Evolutionary conservation across 53 echinoderm and acorn worm species (phyloP).

Genomic region (Glandiceps talaboti): DNA sequence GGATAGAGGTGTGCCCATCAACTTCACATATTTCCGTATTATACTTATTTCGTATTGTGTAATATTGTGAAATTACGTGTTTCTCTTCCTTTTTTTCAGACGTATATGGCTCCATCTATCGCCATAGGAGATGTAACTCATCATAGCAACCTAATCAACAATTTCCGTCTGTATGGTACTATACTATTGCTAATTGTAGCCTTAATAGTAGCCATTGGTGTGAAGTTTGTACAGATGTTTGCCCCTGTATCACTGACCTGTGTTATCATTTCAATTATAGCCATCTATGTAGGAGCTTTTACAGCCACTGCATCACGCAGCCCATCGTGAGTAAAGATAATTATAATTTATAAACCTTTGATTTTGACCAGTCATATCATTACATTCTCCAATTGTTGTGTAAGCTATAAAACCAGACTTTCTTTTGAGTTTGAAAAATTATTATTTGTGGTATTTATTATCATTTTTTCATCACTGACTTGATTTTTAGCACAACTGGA

Average conservation of each 20-base stretch:
- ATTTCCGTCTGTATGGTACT: not conserved
- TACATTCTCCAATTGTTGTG: too few relatives aligned
- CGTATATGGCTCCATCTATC: not conserved
- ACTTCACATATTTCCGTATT: too few relatives aligned
- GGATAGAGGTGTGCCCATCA: too few relatives aligned
- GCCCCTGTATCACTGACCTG: not conserved
- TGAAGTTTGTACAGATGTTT: not conserved
- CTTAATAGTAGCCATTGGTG: not conserved
- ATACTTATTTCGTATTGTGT: too few relatives aligned
- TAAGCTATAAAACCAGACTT: too few relatives aligned
- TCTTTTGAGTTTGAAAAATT: too few relatives aligned
- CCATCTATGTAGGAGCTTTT: not conserved
- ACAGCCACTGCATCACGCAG: not conserved
- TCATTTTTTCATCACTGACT: too few relatives aligned
- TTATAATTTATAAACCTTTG: too few relatives aligned
- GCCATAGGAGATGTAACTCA: not conserved
- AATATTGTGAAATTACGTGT: too few relatives aligned
- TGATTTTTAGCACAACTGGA: too few relatives aligned
- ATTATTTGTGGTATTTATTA: too few relatives aligned
- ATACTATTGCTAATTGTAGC: not conserved
- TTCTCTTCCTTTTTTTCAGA: not conserved
- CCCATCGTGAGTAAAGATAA: not conserved
- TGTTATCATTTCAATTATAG: not conserved
- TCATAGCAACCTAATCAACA: not conserved
- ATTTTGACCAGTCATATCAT: too few relatives aligned